Evolutionary conservation across 2,888 invertebrate species (phyloP), one percentile per base, ranked within the genome.

Genomic region (Antitype chi): DNA sequence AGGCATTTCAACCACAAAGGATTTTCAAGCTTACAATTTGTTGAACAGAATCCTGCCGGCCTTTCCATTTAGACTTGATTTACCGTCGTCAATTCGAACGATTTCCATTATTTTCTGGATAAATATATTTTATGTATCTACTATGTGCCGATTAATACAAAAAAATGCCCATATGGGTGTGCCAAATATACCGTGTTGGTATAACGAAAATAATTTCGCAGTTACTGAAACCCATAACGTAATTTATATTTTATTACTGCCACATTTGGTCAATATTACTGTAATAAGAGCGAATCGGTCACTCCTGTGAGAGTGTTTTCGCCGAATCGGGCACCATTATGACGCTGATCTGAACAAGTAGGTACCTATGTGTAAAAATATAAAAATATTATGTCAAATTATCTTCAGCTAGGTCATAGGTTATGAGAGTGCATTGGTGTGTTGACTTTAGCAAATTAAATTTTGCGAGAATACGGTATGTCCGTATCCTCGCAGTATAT

Each of bases 201-300:
- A 68, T 60, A 59, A 57, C 63, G 47, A 70, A 70, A 73, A 76
- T 64, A 83, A 79, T 69, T 70, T 38, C 60, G 60, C 69, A 69
- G 78, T 53, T 52, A 82, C 80, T 38, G 70, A 68, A 76, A 63
- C 63, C 53, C 38, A 82, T 71, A 82, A 70, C 53, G 59, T 80
- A 68, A 83, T 82, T 75, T 70, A 60, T 79, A 43, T 83, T 80
- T 82, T 70, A 79, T 82, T 81, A 70, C 77, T 17, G 67, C 52
- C 62, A 78, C 71, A 73, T 72, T 74, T 66, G 68, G 69, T 71
- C 80, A 76, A 69, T 69, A 74, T 80, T 74, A 71, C 70, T 66
- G 28, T 74, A 59, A 71, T 71, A 72, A 60, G 32, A 68, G 52
- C 59, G n/a, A 62, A 43, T 70, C 59, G 72, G 59, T 59, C 25